Evolutionary conservation across 2,113 vertebrate species (phyloP), one percentile per base, ranked within the genome.

Genomic region (Mus spicilegus): DNA sequence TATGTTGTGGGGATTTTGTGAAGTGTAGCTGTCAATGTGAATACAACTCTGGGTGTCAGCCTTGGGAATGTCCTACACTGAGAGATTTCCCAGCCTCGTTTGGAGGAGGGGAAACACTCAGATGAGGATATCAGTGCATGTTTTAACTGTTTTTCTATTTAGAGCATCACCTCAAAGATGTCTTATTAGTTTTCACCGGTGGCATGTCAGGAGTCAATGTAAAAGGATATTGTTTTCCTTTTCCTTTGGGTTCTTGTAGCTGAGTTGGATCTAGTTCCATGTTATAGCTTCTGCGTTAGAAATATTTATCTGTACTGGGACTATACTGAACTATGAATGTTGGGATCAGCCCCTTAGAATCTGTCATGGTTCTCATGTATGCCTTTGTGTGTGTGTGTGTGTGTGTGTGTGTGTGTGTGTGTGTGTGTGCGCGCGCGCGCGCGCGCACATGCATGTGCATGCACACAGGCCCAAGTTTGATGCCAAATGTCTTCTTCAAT

Each of bases 111-210:
- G 30, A 69, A 54, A 58, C 4, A 30, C 36, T 13, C 19, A 91
- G 63, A 78, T 20, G 65, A 91, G 63, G 7, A 22, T 26, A 1
- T 12, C 69, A 30, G 39, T 96, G 89, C 39, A 24, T 49, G 46
- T 69, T 92, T 26, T 72, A 88, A 61, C 90, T 87, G 14, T 54
- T n/a, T 87, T 89, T 91, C 91, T 63, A 6, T 85, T 54, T 70
- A 58, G 30, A 90, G n/a, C 28, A 13, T 67, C 19, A 63, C 94
- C 87, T 94, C 46, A 58, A 58, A 92, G 70, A 39, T 19, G 20
- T 33, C n/a, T 94, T 87, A 14, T 61, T 94, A 51, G 22, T 92
- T 95, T 95, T 92, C 49, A 72, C 5, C 26, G 20, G 33, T 19
- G 54, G 8, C 63, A 30, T 67, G 63, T 67, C 63, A 65, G 24